These are phyloP conservation scores for Diadumene lineata DNA, from an alignment of 92 coral and sea anemone genomes.

Conservation along the genomic window DNA sequence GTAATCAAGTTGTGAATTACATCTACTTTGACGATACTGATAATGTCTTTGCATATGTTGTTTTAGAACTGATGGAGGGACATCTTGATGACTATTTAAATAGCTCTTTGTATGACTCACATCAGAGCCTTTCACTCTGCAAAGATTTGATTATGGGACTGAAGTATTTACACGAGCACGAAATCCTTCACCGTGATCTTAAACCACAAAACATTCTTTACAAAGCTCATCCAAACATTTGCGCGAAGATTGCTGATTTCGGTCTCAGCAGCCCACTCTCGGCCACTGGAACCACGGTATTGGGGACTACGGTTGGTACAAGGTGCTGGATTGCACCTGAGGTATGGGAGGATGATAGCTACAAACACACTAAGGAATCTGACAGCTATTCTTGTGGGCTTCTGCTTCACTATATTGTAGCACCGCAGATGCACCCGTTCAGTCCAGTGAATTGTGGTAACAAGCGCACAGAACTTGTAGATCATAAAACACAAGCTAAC, in stretches of 20 bases:
- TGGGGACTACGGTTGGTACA: conserved; percentile 28
- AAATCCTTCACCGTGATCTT: conserved; percentile 53
- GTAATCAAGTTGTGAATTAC: conserved; percentile 45
- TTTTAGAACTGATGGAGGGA: conserved; percentile 61
- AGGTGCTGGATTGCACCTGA: conserved; percentile 48
- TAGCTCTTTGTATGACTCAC: not conserved
- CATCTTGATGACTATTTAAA: conserved; percentile 36
- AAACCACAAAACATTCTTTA: conserved; percentile 63
- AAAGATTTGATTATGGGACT: conserved; percentile 26
- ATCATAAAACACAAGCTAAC: conserved; percentile 37
- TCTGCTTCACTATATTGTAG: conserved; percentile 23
- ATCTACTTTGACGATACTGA: conserved; percentile 14
- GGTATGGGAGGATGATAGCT: not conserved
- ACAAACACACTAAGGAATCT: conserved; percentile 15
- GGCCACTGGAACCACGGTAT: conserved; percentile 13
- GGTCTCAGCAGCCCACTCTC: conserved; percentile 22
- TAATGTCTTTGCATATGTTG: conserved; percentile 39
- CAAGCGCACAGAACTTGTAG: no score
- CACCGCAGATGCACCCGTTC: conserved; percentile 23
- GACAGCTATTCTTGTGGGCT: conserved; percentile 43
- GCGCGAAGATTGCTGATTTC: conserved; percentile 45
- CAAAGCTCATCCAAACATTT: conserved; percentile 40
- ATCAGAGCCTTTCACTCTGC: conserved; percentile 19
- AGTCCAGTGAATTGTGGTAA: conserved; percentile 33
- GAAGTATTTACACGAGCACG: conserved; percentile 26